Conservation (phyloP, 2,888 invertebrate genomes). For the Cheilosia vernalis region DNA sequence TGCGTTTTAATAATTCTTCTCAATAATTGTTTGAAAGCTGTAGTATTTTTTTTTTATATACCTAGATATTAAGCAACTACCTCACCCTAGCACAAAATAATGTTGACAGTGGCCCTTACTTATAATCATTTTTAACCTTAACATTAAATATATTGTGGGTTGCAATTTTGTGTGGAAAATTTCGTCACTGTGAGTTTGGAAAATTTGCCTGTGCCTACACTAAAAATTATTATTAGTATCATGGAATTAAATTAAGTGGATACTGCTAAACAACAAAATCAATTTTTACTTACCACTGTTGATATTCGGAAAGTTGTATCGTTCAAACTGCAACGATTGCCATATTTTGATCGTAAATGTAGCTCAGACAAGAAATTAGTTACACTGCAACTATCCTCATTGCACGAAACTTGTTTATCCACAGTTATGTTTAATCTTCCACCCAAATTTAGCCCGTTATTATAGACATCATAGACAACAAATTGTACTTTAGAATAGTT, state of each 20-base stretch:
- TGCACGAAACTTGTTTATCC: conserved; percentile 78
- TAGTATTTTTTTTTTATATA: too few relatives aligned
- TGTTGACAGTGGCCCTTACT: too few relatives aligned
- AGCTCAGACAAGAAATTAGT: conserved; percentile 77
- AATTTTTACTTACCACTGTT: conserved; percentile 77
- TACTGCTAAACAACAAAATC: background rate
- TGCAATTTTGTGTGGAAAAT: too few relatives aligned
- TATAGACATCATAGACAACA: conserved; percentile 81
- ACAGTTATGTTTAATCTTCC: conserved; percentile 80
- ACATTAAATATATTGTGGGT: too few relatives aligned
- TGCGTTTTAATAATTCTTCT: too few relatives aligned
- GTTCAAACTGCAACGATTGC: conserved; percentile 78
- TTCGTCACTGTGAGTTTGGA: too few relatives aligned
- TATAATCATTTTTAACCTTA: too few relatives aligned
- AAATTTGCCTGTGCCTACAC: too few relatives aligned
- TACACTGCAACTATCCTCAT: conserved; percentile 66
- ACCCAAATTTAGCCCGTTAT: conserved; percentile 80
- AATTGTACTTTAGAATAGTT: conserved; percentile 42
- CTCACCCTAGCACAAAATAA: too few relatives aligned
- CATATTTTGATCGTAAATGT: conserved; percentile 76
- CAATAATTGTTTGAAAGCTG: too few relatives aligned
- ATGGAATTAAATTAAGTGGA: background rate
- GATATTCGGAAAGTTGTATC: conserved; percentile 79
- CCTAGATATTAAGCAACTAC: too few relatives aligned
- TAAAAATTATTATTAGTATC: too few relatives aligned